Conservation (phyloP, 2,113 vertebrate genomes). For the Donacobius atricapilla region DNA sequence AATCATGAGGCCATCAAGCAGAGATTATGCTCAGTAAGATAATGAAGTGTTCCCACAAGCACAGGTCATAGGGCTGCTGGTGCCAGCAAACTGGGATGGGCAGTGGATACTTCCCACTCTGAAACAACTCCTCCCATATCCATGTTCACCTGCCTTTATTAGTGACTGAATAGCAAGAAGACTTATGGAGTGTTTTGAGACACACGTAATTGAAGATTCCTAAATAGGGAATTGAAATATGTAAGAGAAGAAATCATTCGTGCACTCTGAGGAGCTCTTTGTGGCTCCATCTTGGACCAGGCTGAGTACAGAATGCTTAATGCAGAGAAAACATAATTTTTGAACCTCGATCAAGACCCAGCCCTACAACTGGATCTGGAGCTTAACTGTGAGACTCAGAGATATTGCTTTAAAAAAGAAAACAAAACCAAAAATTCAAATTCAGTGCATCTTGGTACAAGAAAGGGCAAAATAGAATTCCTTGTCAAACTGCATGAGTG, state of each 20-base stretch:
- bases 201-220: not conserved
- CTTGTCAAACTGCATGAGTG: not conserved
- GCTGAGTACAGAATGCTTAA: not conserved
- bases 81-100: rapidly evolving
- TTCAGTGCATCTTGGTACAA: not conserved
- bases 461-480: not conserved
- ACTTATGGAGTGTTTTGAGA: not conserved
- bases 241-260: not conserved
- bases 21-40: not conserved
- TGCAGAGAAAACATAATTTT: not conserved
- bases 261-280: not conserved
- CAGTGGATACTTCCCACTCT: not conserved
- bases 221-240: not conserved
- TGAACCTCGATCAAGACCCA: not conserved
- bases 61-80: not conserved
- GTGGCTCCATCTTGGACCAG: not conserved
- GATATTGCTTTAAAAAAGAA: not conserved
- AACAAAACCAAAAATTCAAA: not conserved
- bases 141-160: not conserved
- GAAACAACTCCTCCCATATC: not conserved
- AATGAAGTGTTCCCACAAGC: not conserved
- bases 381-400: not conserved
- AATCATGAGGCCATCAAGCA: not conserved
- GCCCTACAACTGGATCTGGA: not conserved
- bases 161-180: not conserved